These are phyloP conservation scores for Hymenochirus boettgeri DNA, from an alignment of 2,113 vertebrate species.

Conservation along the genomic window DNA sequence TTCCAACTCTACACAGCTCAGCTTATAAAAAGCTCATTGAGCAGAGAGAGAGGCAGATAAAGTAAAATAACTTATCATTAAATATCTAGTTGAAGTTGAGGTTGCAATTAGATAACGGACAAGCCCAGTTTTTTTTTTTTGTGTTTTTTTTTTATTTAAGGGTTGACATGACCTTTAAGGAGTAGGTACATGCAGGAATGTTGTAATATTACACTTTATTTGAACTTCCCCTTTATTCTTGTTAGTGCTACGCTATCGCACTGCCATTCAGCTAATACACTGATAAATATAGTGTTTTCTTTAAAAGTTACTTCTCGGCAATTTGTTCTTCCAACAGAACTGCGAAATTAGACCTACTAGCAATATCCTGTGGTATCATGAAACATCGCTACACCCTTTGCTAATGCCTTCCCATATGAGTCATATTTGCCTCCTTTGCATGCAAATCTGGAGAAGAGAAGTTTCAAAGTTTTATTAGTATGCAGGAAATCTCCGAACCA, in stretches of 20 bases:
- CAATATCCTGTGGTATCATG: conserved; percentile 17
- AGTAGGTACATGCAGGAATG: no score
- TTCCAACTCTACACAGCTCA: no score
- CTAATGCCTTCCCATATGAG: neutral
- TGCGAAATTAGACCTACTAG: conserved; percentile 1
- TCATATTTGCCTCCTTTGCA: conserved; percentile 9
- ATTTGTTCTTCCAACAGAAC: conserved; percentile 6
- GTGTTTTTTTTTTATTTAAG: no score
- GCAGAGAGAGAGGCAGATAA: no score
- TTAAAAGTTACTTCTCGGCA: neutral
- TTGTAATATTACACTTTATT: no score
- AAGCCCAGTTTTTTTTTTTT: no score
- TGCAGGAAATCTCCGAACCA: neutral
- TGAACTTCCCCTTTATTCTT: no score
- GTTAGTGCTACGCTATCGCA: neutral
- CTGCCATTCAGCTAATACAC: neutral
- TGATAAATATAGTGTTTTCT: neutral
- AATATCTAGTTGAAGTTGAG: no score
- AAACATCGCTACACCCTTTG: conserved; percentile 16
- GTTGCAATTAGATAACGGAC: no score
- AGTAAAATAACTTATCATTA: no score
- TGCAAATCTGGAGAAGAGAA: neutral
- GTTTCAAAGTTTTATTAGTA: neutral
- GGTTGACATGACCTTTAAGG: no score
- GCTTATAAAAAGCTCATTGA: no score